Evolutionary conservation across 1,140 invertebrate genomes (phyloP), one percentile per base, ranked within the genome.

Genomic region (Anoplophora glabripennis): DNA sequence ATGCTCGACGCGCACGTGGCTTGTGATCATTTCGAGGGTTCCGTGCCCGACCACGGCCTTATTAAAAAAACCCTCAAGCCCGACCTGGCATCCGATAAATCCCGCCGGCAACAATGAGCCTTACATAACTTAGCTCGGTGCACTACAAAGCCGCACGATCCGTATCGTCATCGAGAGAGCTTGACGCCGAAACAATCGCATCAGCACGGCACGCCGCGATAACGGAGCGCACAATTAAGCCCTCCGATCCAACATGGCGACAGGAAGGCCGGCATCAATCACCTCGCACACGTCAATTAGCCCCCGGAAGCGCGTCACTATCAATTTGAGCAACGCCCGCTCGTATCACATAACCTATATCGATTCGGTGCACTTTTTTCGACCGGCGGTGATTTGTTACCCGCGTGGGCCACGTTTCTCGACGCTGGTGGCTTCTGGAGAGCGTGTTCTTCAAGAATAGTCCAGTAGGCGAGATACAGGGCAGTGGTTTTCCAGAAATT

Each of bases 251-350:
- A 74, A 72, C 62, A 75, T 75, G 73, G 73, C 72, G 69, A 54
- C 67, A 71, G 73, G 73, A 75, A 69, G 63, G 57, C 56, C 35
- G 55, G 66, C 73, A 75, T 75, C 73, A 75, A 75, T 75, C 73
- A 75, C 72, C 64, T 71, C 68, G 71, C 71, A 71, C 72, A 73
- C 73, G 73, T 75, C 73, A 75, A 75, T 75, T 75, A 75, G 73
- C 65, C 49, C 38, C 72, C 72, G 73, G 73, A 75, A 69, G 55
- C 68, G 63, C 73, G 73, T 75, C 73, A 75, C 73, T 73, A 75
- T 75, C 73, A 75, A 75, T 75, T 75, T 75, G 68, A 70, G 63
- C 66, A 52, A 59, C 68, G 62, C 54, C 66, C 63, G 60, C 59
- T 63, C 58, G 66, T 63, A 69, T 70, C 68, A 64, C 69, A 64